Conservation (phyloP, 2,888 invertebrate genomes). For the Aleiodes alternator region DNA sequence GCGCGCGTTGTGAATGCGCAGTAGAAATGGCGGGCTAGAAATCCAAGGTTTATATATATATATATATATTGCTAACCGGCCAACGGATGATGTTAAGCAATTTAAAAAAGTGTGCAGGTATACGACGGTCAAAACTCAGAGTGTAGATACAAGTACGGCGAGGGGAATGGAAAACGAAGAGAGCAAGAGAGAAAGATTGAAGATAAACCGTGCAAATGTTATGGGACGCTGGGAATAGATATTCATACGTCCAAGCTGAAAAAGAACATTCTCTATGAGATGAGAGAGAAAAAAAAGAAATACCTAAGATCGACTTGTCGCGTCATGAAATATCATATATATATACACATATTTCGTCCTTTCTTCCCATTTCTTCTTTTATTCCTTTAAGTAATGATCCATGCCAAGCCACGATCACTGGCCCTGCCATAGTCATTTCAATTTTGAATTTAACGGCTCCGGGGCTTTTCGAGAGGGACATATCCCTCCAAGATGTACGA, state of each 20-base stretch:
- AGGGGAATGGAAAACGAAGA: slow-evolving; percentile 9
- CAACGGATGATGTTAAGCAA: slow-evolving; percentile 73
- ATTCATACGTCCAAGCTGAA: neutral
- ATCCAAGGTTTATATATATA: neutral
- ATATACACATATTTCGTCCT: neutral
- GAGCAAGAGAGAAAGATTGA: slow-evolving; percentile 8
- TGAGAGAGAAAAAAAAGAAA: slow-evolving; percentile 5
- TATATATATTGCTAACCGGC: slow-evolving; percentile 47
- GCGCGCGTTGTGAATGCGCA: slow-evolving; percentile 70
- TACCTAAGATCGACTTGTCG: neutral
- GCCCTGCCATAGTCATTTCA: neutral
- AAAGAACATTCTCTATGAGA: slow-evolving; percentile 20
- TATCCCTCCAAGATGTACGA: slow-evolving; percentile 7
- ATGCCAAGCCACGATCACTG: neutral
- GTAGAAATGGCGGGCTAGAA: slow-evolving; percentile 69
- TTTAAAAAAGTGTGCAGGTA: slow-evolving; percentile 58
- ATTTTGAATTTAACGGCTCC: slow-evolving; percentile 14
- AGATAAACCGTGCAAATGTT: neutral
- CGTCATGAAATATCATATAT: slow-evolving; percentile 10
- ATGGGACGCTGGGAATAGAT: slow-evolving; percentile 1
- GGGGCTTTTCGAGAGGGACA: neutral
- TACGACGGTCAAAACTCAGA: slow-evolving; percentile 28
- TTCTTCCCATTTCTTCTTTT: slow-evolving; percentile 12
- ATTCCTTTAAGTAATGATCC: neutral
- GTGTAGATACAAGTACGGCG: slow-evolving; percentile 1